phyloP scores from a whole-genome alignment of 2,888 invertebrate species.

The Dione vanillae region DNA sequence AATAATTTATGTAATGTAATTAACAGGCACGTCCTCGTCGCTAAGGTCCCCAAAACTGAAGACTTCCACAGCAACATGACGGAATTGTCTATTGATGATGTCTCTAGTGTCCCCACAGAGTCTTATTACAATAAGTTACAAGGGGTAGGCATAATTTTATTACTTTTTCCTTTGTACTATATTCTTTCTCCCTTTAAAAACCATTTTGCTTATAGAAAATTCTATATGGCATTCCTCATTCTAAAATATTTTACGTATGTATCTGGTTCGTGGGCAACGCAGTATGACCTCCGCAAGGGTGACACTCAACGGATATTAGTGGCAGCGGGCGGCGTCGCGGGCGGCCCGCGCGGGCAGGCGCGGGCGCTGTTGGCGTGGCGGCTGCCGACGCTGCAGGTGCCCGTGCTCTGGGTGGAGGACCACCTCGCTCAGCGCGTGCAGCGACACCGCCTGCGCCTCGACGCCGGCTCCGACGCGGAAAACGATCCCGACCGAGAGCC shows the following conservation, averaged over 20 bases:
- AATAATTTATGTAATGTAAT: not conserved
- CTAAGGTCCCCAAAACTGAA: slow-evolving; percentile 41
- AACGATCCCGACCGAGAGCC: slow-evolving; percentile 33
- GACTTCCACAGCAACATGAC: slow-evolving; percentile 16
- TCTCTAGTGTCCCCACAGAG: slow-evolving; percentile 3
- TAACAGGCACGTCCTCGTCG: slow-evolving; percentile 45
- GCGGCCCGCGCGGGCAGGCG: slow-evolving; percentile 50
- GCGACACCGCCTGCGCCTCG: slow-evolving; percentile 37
- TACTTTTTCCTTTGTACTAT: not conserved
- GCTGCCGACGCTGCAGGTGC: slow-evolving; percentile 48
- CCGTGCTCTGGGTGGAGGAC: slow-evolving; percentile 47
- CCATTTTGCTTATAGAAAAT: too few species aligned
- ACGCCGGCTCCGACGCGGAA: slow-evolving; percentile 28
- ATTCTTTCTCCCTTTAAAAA: not conserved
- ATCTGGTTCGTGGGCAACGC: not conserved
- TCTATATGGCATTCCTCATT: too few species aligned
- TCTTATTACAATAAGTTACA: slow-evolving; percentile 18
- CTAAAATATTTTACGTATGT: not conserved
- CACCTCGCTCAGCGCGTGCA: slow-evolving; percentile 48
- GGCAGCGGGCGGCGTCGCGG: slow-evolving; percentile 46
- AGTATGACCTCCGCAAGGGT: slow-evolving; percentile 6
- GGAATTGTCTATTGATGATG: not conserved
- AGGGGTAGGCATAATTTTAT: not conserved
- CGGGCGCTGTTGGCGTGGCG: slow-evolving; percentile 55
- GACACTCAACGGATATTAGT: slow-evolving; percentile 49